phyloP scores from a whole-genome alignment of 53 echinoderm and acorn worm genomes.

The Apostichopus leukothele region DNA sequence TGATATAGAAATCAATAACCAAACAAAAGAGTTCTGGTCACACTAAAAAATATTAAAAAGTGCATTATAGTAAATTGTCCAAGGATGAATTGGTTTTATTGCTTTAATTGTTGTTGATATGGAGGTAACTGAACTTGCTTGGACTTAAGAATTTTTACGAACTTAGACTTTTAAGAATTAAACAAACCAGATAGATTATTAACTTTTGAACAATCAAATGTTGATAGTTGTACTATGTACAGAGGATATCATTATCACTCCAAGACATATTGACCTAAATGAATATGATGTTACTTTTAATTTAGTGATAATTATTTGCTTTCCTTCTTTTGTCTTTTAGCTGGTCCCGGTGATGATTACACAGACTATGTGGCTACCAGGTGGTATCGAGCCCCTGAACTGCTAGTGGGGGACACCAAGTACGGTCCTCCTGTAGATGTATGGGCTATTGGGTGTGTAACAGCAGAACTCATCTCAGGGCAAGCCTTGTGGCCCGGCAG shows the following conservation, averaged over 20 bases:
- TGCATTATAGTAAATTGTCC: too few species aligned
- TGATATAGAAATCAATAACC: too few species aligned
- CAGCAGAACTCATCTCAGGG: conserved; percentile 88
- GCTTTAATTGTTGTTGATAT: too few species aligned
- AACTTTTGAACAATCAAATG: too few species aligned
- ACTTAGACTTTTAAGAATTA: too few species aligned
- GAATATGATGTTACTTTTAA: neutral
- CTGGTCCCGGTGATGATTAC: conserved; percentile 98
- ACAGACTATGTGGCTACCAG: conserved; percentile 99
- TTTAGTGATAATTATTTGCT: neutral
- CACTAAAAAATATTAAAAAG: too few species aligned
- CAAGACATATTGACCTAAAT: neutral
- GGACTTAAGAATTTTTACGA: too few species aligned
- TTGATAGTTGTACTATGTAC: too few species aligned
- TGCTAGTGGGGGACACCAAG: conserved; percentile 93
- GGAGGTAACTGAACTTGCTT: too few species aligned
- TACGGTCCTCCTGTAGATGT: conserved; percentile 96
- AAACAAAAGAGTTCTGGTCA: too few species aligned
- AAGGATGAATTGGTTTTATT: too few species aligned
- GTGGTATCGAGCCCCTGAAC: conserved; percentile 97
- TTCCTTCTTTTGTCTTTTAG: conserved; percentile 31
- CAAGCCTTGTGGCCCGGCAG: conserved; percentile 90
- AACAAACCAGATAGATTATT: too few species aligned
- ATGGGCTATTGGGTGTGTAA: conserved; percentile 98
- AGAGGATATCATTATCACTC: neutral